phyloP scores from a whole-genome alignment of 2,113 vertebrate genomes.

The Cranoglanis bouderius region DNA sequence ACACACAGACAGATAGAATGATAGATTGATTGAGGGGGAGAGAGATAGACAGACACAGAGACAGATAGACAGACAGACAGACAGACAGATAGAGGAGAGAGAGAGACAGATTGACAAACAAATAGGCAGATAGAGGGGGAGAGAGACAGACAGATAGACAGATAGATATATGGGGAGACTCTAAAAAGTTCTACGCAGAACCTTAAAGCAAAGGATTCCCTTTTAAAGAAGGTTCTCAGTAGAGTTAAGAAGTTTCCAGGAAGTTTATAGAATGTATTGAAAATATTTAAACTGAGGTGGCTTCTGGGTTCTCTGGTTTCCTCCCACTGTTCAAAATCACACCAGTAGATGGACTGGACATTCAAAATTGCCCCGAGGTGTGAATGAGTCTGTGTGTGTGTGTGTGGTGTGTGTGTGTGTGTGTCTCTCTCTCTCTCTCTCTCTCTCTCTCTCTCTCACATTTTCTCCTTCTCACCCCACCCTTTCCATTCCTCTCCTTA shows the following conservation, averaged over 20 bases:
- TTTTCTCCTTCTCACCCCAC: not conserved
- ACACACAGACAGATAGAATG: no score
- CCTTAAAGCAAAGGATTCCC: not conserved
- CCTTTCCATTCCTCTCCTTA: not conserved
- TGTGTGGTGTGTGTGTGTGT: not conserved
- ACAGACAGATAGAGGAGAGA: no score
- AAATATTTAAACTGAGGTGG: not conserved
- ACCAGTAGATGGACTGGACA: not conserved
- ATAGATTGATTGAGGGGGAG: no score
- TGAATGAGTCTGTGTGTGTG: not conserved
- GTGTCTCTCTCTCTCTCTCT: no score
- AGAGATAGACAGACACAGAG: no score
- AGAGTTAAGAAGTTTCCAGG: not conserved
- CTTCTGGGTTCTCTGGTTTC: not conserved
- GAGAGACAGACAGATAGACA: no score
- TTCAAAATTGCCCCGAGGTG: conserved; percentile 1
- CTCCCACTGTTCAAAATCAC: not conserved
- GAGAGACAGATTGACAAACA: no score
- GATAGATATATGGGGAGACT: not conserved
- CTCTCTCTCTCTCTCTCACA: no score
- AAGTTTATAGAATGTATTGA: not conserved
- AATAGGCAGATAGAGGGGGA: no score
- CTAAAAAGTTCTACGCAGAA: not conserved
- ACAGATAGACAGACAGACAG: no score
- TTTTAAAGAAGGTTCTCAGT: not conserved